Evolutionary conservation across 2,113 vertebrate species (phyloP).

Genomic region (Alligator mississippiensis): DNA sequence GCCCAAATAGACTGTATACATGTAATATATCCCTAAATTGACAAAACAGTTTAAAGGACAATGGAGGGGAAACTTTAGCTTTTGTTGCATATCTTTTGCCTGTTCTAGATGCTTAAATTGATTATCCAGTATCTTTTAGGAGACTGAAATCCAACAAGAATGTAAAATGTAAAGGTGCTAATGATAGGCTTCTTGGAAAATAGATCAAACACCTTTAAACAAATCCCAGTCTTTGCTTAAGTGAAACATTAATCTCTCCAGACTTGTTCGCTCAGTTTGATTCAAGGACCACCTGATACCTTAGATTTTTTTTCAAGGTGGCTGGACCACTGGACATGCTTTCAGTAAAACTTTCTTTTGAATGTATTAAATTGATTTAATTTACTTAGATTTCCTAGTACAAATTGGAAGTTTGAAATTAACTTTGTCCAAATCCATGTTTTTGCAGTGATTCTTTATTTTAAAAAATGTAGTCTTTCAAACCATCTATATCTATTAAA

Average conservation of each 20-base stretch:
- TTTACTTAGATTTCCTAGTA: neutral
- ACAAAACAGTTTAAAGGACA: neutral
- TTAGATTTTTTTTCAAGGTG: neutral
- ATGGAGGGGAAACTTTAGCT: neutral
- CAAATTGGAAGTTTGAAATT: neutral
- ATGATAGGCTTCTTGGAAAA: neutral
- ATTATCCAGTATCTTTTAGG: neutral
- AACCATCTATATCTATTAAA: neutral
- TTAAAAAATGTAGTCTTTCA: neutral
- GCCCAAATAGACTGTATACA: too few species aligned
- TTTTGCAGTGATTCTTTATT: too few species aligned
- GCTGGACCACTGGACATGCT: neutral
- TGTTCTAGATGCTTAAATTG: neutral
- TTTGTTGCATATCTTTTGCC: neutral
- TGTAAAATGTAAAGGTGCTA: neutral
- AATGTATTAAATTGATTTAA: neutral
- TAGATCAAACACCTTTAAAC: neutral
- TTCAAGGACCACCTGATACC: constrained; percentile 19
- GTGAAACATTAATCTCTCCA: neutral
- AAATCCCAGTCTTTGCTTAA: neutral
- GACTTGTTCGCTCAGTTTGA: neutral
- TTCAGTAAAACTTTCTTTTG: neutral
- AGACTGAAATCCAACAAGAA: neutral
- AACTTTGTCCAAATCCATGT: neutral
- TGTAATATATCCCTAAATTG: too few species aligned